Conservation (phyloP, 1,140 invertebrate genomes). For the Drosophila lacertosa region DNA sequence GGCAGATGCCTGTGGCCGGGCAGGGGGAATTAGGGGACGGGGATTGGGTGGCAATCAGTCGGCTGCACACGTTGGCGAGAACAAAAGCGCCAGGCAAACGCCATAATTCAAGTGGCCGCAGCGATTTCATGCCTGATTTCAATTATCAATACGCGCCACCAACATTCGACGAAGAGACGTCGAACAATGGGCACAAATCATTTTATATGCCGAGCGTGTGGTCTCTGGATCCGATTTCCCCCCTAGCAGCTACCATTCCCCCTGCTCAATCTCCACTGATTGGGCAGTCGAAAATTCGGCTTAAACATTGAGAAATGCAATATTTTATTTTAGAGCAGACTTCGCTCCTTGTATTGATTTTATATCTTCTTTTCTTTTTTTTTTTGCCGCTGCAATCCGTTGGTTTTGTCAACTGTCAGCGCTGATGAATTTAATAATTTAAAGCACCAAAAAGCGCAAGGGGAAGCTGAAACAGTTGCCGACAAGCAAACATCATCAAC, state of each 20-base stretch:
- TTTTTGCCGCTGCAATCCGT: conserved; percentile 39
- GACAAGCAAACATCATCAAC: conserved; percentile 44
- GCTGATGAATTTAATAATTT: conserved; percentile 79
- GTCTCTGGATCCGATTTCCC: conserved; percentile 32
- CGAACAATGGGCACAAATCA: conserved; percentile 80
- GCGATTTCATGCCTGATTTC: conserved; percentile 80
- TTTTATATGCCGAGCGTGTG: conserved; percentile 79
- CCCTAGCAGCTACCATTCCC: too few species aligned
- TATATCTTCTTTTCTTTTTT: neutral
- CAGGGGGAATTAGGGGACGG: neutral
- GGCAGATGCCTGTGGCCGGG: conserved; percentile 14
- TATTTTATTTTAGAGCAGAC: conserved; percentile 78
- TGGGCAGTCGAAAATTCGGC: conserved; percentile 19
- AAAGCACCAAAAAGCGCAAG: conserved; percentile 46
- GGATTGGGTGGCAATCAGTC: conserved; percentile 5
- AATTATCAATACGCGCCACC: conserved; percentile 79
- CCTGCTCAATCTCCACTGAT: neutral
- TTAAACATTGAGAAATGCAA: conserved; percentile 38
- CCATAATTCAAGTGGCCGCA: conserved; percentile 79
- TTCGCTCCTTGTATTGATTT: conserved; percentile 25
- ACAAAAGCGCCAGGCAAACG: conserved; percentile 79
- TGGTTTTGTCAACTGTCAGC: conserved; percentile 78
- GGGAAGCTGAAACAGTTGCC: conserved; percentile 4
- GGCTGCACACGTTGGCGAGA: conserved; percentile 57
- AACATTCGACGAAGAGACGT: conserved; percentile 49